Base-by-base conservation (phyloP, 1,140 invertebrate genomes). In the Cotesia chilonis region DNA sequence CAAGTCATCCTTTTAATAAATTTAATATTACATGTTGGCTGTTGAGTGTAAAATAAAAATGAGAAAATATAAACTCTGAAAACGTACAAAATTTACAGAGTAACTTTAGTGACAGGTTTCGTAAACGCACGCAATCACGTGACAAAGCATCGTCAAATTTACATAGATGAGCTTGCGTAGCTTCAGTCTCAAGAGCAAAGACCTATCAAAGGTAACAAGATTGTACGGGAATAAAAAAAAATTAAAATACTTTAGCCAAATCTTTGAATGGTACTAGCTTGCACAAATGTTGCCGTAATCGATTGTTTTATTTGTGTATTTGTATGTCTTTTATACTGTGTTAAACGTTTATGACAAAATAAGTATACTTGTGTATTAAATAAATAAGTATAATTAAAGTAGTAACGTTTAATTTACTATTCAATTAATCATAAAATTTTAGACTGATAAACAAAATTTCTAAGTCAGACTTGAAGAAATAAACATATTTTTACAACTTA, bases 71-170 rank as follows among this genome's bases (percentile, higher is more conserved):
- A 20, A 10, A 47, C 41, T 47, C 6, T 7, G 10, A 47, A 47
- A 47, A 47, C 6, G 6, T 47, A 47, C 2, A 47, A 47, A 47
- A 47, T 47, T 47, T 68, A 35, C 36, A 65, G 17, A 55, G 52
- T 10, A 17, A 12, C 28, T 20, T 74, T n/a, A 57, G 51, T 20
- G 38, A 59, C 41, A 68, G 17, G 54, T 52, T 55, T 57, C 64
- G 38, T 17, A 47, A 70, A 52, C 51, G 80, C 81, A 82, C 81
- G 81, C 81, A 76, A 83, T 84, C 73, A 75, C 75, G 76, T 80
- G 76, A 80, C 76, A 41, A n/a, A 3, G 28, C 9, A 73, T 78
- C 76, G 72, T 79, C 52, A 79, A 82, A 80, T 76, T 77, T 75
- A 65, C 71, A 76, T 74, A 70, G 76, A 75, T 76, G 36, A 68